These are phyloP conservation scores for Cydia pomonella DNA, from an alignment of 1,140 invertebrate genomes.

Conservation along the genomic window DNA sequence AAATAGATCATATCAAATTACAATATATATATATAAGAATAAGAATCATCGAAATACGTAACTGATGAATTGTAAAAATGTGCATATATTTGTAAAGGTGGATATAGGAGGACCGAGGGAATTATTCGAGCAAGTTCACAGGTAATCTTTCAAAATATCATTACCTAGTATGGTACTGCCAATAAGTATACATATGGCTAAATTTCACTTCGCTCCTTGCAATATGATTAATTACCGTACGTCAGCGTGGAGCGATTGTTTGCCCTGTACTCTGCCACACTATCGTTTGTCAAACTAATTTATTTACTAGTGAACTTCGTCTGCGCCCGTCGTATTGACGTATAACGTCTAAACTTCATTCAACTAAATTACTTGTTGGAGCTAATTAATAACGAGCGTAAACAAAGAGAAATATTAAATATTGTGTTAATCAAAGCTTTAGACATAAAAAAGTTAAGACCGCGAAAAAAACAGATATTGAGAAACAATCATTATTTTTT, in stretches of 20 bases:
- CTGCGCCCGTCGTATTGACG: constrained; percentile 20
- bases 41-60: no score
- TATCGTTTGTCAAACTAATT: constrained; percentile 33
- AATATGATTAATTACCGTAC: constrained; percentile 27
- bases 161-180: background rate
- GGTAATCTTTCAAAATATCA: background rate
- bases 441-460: no score
- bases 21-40: no score
- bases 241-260: constrained; percentile 17
- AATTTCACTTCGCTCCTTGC: constrained; percentile 14
- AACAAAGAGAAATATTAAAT: background rate
- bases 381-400: background rate
- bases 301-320: constrained; percentile 18
- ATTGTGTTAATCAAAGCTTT: background rate
- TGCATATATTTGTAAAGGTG: no score
- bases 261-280: constrained; percentile 14
- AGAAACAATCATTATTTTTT: no score
- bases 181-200: background rate
- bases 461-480: no score
- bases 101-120: no score
- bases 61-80: no score
- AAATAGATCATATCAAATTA: no score
- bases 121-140: no score
- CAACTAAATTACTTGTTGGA: background rate
- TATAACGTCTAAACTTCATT: constrained; percentile 22